Percentiles rank a stretch among this genome's conserved stretches.
Evolutionary conservation across 2,113 vertebrate species (phyloP).

Genomic region (Ammodytes marinus): DNA sequence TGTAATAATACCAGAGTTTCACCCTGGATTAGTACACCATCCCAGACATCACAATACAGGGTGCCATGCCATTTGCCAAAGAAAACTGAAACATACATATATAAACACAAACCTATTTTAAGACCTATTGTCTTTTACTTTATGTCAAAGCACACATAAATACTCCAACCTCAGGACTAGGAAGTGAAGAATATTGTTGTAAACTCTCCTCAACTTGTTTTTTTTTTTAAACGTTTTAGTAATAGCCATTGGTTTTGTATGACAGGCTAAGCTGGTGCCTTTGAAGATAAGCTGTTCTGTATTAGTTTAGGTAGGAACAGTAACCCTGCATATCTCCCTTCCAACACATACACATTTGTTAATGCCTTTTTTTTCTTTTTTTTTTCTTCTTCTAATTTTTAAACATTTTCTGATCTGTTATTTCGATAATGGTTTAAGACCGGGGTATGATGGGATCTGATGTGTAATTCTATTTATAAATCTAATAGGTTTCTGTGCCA

Average conservation of each 20-base stretch:
- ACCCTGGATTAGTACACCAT: conserved; percentile 6
- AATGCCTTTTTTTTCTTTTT: conserved; percentile 22
- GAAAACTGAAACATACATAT: conserved; percentile 24
- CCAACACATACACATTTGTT: conserved; percentile 4
- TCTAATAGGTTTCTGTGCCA: neutral
- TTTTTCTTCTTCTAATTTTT: neutral
- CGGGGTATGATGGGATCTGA: neutral
- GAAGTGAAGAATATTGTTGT: conserved; percentile 54
- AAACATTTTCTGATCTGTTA: neutral
- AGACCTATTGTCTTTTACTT: neutral
- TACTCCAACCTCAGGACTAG: conserved; percentile 38
- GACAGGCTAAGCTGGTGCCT: conserved; percentile 59
- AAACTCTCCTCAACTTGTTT: conserved; percentile 58
- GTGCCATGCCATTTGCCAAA: conserved; percentile 62
- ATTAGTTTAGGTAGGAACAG: conserved; percentile 26
- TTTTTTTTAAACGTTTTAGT: conserved; percentile 62
- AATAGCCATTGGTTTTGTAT: conserved; percentile 54
- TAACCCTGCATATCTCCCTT: conserved; percentile 34
- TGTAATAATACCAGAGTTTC: conserved; percentile 27
- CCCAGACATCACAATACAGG: conserved; percentile 1
- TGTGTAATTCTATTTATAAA: conserved; percentile 35
- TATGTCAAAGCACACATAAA: conserved; percentile 11
- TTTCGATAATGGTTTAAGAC: conserved; percentile 15
- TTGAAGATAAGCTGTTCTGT: conserved; percentile 39
- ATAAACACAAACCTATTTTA: conserved; percentile 1